Evolutionary conservation across 2,797 vertebrate species (phyloP), one percentile per base, ranked within the genome.

Genomic region (Amphiprion clarkii): DNA sequence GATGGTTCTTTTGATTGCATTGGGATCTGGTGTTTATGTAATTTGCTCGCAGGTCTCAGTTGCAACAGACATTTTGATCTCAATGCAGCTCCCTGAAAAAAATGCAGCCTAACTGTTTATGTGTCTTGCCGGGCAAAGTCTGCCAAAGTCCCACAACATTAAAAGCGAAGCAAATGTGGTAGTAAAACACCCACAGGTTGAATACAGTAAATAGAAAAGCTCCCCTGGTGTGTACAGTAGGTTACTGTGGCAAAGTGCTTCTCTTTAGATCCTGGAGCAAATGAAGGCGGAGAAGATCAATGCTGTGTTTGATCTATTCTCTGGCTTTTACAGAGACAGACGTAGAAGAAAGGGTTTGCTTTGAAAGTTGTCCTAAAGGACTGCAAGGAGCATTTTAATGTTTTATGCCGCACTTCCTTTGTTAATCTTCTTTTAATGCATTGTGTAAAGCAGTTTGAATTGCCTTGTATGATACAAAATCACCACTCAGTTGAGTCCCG

Each of bases 241-340:
- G 65, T 76, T 62, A 73, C 58, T 63, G 77, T 59, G 33, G 76
- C 54, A 19, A 61, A 59, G 81, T 74, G 89, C 72, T 71, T 10
- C 59, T 79, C 87, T 42, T 89, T 85, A 84, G 81, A 88, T 86
- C 71, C 71, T 78, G 83, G 69, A 49, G 73, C 31, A 9, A 88
- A 89, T 81, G 80, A 92, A 89, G 87, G 78, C 80, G 60, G 79
- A 81, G 77, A 86, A 65, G 83, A 93, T 89, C 88, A 92, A 83
- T 86, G 86, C 58, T 27, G 83, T 53, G 84, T 93, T 87, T 93
- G 89, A 93, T 92, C 84, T 86, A 78, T 89, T 93, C 52, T 83
- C 69, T 82, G 14, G 74, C 79, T 89, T 82, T 87, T 73, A 79
- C 46, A 81, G 49, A 36, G 57, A 58, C 31, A 69, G 67, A 64